Conservation (phyloP, 2,113 vertebrate species). For the Heterotis niloticus region DNA sequence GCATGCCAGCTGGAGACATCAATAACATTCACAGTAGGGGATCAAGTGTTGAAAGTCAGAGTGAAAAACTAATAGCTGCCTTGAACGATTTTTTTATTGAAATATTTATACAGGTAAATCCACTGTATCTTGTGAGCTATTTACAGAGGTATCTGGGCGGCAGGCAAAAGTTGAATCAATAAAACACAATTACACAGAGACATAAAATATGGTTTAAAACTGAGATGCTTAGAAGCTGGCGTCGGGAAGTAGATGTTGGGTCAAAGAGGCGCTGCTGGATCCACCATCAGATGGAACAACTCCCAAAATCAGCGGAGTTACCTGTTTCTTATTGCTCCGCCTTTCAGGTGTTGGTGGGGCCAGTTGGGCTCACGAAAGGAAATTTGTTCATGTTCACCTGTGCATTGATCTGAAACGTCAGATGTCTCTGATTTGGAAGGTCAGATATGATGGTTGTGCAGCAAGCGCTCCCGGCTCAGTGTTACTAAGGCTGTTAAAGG, state of each 20-base stretch:
- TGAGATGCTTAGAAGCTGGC: conserved; percentile 47
- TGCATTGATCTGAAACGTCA: not conserved
- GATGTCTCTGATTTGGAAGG: no score
- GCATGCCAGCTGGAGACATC: conserved; percentile 33
- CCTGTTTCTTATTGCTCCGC: not conserved
- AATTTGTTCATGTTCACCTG: no score
- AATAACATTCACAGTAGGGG: conserved; percentile 38
- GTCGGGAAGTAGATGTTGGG: conserved; percentile 35
- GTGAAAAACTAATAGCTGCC: conserved; percentile 43
- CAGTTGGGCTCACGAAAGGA: no score
- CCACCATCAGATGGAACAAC: not conserved
- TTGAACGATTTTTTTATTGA: conserved; percentile 47
- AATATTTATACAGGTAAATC: conserved; percentile 61
- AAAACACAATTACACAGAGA: conserved; percentile 59
- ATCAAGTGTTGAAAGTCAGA: conserved; percentile 43
- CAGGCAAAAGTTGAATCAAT: conserved; percentile 57
- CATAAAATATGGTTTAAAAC: conserved; percentile 41
- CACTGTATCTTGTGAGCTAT: conserved; percentile 50
- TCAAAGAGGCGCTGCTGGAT: not conserved
- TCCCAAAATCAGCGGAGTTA: not conserved
- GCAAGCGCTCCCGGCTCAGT: no score
- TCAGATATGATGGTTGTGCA: no score
- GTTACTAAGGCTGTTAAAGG: no score
- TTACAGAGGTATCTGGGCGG: conserved; percentile 52
- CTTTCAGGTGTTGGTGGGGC: not conserved